phyloP scores from a whole-genome alignment of 92 coral and sea anemone genomes.

The Zoanthus sansibaricus region DNA sequence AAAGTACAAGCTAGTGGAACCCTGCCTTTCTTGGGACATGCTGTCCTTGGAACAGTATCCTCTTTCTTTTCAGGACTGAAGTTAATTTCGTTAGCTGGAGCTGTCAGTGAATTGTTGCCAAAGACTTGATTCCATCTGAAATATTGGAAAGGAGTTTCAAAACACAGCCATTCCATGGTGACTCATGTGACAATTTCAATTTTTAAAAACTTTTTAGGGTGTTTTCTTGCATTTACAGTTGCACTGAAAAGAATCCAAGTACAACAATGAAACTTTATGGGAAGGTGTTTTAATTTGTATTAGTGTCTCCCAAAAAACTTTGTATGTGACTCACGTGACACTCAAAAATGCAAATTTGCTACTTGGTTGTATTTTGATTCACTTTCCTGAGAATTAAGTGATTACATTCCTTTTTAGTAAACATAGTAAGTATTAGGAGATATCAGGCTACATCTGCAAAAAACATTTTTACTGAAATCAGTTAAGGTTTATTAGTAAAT shows the following conservation, averaged over 20 bases:
- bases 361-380: slow-evolving; percentile 37
- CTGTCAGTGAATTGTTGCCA: slow-evolving; percentile 48
- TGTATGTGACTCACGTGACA: slow-evolving; percentile 53
- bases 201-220: neutral
- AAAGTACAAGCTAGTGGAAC: slow-evolving; percentile 34
- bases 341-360: slow-evolving; percentile 26
- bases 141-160: neutral
- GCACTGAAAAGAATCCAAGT: slow-evolving; percentile 21
- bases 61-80: slow-evolving; percentile 26
- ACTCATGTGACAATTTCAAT: slow-evolving; percentile 45
- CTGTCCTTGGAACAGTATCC: slow-evolving; percentile 40
- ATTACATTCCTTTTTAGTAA: slow-evolving; percentile 29
- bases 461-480: slow-evolving; percentile 41
- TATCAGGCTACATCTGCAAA: slow-evolving; percentile 29
- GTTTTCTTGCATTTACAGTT: slow-evolving; percentile 27
- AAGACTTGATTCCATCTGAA: slow-evolving; percentile 45
- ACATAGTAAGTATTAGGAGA: slow-evolving; percentile 21
- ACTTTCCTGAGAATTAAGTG: slow-evolving; percentile 47
- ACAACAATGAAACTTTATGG: slow-evolving; percentile 26
- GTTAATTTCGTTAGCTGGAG: slow-evolving; percentile 42
- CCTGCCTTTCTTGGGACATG: neutral
- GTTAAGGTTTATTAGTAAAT: slow-evolving; percentile 35
- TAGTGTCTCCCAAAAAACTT: slow-evolving; percentile 16
- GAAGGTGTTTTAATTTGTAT: slow-evolving; percentile 45
- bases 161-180: slow-evolving; percentile 44